Conservation (phyloP, 2,888 invertebrate genomes). For the Stenchaetothrips biformis region DNA sequence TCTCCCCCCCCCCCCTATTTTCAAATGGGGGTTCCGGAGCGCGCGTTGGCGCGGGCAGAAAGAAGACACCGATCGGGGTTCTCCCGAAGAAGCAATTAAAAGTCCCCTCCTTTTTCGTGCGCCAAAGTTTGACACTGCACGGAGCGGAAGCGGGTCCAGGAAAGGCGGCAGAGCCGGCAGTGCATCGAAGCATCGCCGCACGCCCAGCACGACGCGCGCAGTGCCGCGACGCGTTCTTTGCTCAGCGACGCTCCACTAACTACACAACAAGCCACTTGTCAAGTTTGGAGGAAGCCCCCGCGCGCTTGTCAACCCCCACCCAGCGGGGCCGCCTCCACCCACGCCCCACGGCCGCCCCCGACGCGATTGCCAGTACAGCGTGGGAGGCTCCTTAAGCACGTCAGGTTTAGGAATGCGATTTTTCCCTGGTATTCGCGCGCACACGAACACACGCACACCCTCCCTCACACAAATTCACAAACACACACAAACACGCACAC, state of each 20-base stretch:
- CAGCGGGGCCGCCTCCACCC: background rate
- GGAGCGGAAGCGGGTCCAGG: no score
- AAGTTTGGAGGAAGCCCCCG: background rate
- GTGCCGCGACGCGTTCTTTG: no score
- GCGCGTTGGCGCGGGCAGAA: background rate
- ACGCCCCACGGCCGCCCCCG: background rate
- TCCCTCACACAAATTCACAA: no score
- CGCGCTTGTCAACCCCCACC: background rate
- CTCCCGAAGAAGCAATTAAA: conserved; percentile 17
- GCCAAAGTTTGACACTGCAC: no score
- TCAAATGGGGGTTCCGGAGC: background rate
- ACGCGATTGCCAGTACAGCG: background rate
- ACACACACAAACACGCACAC: no score
- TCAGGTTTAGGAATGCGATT: background rate
- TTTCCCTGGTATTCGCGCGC: background rate
- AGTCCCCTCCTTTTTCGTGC: background rate
- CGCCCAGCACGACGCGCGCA: no score
- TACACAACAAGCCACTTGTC: no score
- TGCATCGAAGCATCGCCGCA: no score
- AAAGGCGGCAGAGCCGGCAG: no score
- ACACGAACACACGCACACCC: no score
- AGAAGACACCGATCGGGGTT: background rate
- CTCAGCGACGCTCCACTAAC: no score
- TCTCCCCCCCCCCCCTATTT: background rate
- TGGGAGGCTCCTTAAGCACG: background rate